Percentiles rank a stretch among this genome's conserved stretches.
Evolutionary conservation across 1,140 invertebrate species (phyloP).

Genomic region (Rhysida immarginata): DNA sequence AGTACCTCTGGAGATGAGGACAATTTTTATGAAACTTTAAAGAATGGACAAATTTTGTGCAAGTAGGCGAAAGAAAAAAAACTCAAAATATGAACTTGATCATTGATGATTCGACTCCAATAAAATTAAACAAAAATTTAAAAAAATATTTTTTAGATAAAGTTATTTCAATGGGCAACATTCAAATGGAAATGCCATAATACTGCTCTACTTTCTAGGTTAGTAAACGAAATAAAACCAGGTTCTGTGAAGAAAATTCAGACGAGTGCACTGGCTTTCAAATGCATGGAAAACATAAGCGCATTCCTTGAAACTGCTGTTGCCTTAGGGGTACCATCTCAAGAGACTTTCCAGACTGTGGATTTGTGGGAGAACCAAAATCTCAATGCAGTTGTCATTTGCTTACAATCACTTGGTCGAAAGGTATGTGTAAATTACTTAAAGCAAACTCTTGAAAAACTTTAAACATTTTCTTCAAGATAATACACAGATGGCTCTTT

Average conservation of each 20-base stretch:
- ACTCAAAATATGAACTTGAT: too few species aligned
- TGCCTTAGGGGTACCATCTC: slow-evolving; percentile 76
- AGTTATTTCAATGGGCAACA: not conserved
- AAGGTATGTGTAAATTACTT: slow-evolving; percentile 53
- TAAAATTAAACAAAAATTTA: not conserved
- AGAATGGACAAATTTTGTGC: slow-evolving; percentile 73
- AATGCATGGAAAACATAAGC: slow-evolving; percentile 98
- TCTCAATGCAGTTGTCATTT: slow-evolving; percentile 86
- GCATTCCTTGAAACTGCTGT: slow-evolving; percentile 73
- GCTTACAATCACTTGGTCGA: slow-evolving; percentile 80
- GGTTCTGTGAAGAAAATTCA: slow-evolving; percentile 76
- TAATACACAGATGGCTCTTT: too few species aligned
- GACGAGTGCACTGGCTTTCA: slow-evolving; percentile 77
- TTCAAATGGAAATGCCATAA: not conserved
- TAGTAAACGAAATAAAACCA: slow-evolving; percentile 30
- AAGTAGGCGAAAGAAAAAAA: slow-evolving; percentile 20
- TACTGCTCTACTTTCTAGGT: slow-evolving; percentile 11
- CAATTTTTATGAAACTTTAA: slow-evolving; percentile 77
- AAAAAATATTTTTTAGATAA: not conserved
- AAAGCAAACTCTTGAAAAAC: too few species aligned
- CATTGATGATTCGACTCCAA: not conserved
- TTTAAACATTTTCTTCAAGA: too few species aligned
- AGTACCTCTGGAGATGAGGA: slow-evolving; percentile 44
- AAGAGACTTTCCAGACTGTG: slow-evolving; percentile 91
- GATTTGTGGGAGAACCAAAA: slow-evolving; percentile 93